Base-by-base conservation (phyloP, 2,113 vertebrate species). In the Dromaius novaehollandiae region DNA sequence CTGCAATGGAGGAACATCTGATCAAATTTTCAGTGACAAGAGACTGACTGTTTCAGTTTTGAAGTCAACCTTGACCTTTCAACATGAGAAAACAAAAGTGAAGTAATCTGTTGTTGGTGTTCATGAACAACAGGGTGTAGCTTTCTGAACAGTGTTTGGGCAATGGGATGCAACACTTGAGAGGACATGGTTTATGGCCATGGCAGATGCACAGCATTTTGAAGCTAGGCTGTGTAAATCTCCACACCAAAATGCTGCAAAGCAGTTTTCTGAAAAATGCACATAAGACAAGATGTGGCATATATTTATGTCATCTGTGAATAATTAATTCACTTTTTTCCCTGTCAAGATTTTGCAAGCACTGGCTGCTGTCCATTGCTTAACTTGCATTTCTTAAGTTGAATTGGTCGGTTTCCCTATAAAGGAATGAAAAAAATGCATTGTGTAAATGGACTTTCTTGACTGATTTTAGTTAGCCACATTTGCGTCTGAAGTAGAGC, bases 1-100 rank as follows among this genome's bases (percentile, higher is more conserved):
- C 74, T 90, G 73, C 61, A 77, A 4, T 58, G 48, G 86, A 93
- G 34, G 44, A 96, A 90, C 77, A 88, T 88, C 82, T 95, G 96
- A 96, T 95, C 89, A 89, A 68, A 93, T 91, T 96, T 88, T 95
- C 81, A 76, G 55, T 61, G 93, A 92, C 78, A 89, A 89, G 70
- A 86, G 71, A 70, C 69, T 30, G 71, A 46, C 81, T 93, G 78
- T 92, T 94, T 95, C 32, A 44, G 83, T 93, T 92, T 84, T 92
- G 80, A 95, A 94, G 68, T 85, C 88, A 84, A 79, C 78, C 56
- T 82, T 94, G 90, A 53, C 83, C 94, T 96, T 86, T 88, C 76
- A 91, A 73, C 79, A 44, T 56, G 64, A 75, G 76, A 86, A 93
- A 82, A 78, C 79, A 90, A 92, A 86, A 90, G 61, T 78, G 60